Base-by-base conservation (phyloP, 2,888 invertebrate genomes). In the Trachelus tabidus region DNA sequence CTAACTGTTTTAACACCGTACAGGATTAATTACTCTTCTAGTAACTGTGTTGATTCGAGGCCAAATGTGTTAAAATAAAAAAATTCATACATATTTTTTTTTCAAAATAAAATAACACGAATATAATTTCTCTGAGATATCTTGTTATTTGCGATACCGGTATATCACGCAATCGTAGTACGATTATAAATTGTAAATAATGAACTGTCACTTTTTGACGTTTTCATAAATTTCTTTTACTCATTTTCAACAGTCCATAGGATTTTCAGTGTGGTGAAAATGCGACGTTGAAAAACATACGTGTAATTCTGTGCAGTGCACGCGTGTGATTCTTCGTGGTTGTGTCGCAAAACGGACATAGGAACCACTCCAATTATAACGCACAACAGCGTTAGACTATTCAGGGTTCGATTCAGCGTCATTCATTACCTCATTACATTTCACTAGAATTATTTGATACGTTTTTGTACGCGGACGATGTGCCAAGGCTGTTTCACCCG, bases 361-460 rank as follows among this genome's bases (percentile, higher is more conserved):
- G 71, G 71, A 71, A 71, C 31, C 23, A 71, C 71, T 71, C 71
- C 34, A 71, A 71, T 71, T 71, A 71, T 31, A 71, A 34, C 71
- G 71, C 11, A 71, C 71, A 71, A 33, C 71, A 56, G 56, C 9
- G 30, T 31, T 3, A 15, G 33, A 71, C 71, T 56, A 56, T 56
- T 56, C 23, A 56, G 23, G 23, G 56, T 56, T 56, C 56, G 56
- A 71, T 34, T 71, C 71, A 34, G 15, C 71, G 31, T 71, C 31
- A 71, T 71, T 71, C 31, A 12, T 71, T 71, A 71, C 15, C 23
- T 71, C 71, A 23, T 71, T 71, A 31, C 71, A 34, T 71, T 71
- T 71, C 71, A 71, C 31, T 34, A 34, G 31, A 34, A 71, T 71
- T 71, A 71, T 71, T 71, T 56, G 9, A 56, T 23, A 56, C 56